These are phyloP conservation scores for Meandrusa payeni DNA, from an alignment of 2,888 invertebrate species.

Conservation along the genomic window DNA sequence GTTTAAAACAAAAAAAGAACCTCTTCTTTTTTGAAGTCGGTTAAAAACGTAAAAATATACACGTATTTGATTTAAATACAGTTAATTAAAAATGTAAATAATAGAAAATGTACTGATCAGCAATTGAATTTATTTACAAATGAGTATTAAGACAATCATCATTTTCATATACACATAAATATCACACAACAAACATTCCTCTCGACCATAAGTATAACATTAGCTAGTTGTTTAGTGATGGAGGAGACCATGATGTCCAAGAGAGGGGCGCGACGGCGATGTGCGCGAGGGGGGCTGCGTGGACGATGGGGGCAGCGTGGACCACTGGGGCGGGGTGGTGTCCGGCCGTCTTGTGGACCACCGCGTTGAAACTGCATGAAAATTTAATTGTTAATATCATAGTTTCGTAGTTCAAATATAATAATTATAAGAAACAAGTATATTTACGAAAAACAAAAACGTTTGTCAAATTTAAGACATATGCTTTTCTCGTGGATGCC, in stretches of 20 bases:
- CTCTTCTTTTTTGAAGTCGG: too few relatives aligned
- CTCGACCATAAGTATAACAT: constrained; percentile 50
- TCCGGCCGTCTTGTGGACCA: constrained; percentile 75
- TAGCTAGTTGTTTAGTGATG: constrained; percentile 61
- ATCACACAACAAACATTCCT: constrained; percentile 75
- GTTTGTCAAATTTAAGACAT: too few relatives aligned
- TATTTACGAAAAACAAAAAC: too few relatives aligned
- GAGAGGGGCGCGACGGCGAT: constrained; percentile 51
- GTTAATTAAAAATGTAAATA: too few relatives aligned
- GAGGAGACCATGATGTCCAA: constrained; percentile 66
- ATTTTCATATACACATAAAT: constrained; percentile 76
- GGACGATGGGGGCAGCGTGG: constrained; percentile 49
- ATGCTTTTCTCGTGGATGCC: too few relatives aligned
- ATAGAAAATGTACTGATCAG: constrained; percentile 51
- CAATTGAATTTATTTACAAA: constrained; percentile 75
- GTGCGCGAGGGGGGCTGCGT: constrained; percentile 54
- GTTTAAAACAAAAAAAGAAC: too few relatives aligned
- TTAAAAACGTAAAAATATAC: too few relatives aligned
- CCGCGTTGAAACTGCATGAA: constrained; percentile 73
- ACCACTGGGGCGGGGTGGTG: constrained; percentile 69
- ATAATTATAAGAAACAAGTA: too few relatives aligned
- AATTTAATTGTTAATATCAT: constrained; percentile 1
- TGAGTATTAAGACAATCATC: constrained; percentile 60
- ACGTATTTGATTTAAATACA: too few relatives aligned
- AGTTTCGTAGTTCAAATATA: too few relatives aligned